These are phyloP conservation scores for Squalus acanthias DNA, from an alignment of 2,797 vertebrate species.

Conservation along the genomic window DNA sequence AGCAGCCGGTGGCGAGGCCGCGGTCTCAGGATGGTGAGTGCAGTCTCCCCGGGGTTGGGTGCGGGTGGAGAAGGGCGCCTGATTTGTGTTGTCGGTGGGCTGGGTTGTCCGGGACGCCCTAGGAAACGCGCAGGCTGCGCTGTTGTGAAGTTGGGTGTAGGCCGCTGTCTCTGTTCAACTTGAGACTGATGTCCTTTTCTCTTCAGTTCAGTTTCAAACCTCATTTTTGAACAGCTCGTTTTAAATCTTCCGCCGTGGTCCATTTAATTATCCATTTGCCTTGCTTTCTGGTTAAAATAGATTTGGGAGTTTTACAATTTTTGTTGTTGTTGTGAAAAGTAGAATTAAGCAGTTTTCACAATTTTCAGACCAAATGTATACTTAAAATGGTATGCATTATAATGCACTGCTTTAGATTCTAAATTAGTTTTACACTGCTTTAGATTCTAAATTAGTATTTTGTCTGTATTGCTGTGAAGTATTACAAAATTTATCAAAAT, in stretches of 20 bases:
- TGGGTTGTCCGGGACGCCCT: background rate
- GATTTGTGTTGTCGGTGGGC: background rate
- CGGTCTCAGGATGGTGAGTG: slow-evolving; percentile 8
- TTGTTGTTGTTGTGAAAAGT: background rate
- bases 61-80: too few relatives aligned
- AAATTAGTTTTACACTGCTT: background rate
- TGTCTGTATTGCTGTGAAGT: background rate
- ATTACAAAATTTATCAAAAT: background rate
- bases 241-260: background rate
- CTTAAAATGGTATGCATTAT: background rate
- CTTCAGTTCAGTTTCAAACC: background rate
- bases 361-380: background rate
- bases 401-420: background rate
- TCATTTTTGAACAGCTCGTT: background rate
- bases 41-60: too few relatives aligned
- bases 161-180: slow-evolving; percentile 16
- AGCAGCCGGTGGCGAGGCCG: background rate
- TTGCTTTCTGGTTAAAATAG: background rate
- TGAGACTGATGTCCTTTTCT: background rate
- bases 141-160: background rate
- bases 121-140: slow-evolving; percentile 4
- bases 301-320: background rate
- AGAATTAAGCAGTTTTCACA: background rate
- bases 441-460: background rate
- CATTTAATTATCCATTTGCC: background rate